Conservation (phyloP, 1,140 invertebrate species). For the Macrocentrus cingulum region DNA sequence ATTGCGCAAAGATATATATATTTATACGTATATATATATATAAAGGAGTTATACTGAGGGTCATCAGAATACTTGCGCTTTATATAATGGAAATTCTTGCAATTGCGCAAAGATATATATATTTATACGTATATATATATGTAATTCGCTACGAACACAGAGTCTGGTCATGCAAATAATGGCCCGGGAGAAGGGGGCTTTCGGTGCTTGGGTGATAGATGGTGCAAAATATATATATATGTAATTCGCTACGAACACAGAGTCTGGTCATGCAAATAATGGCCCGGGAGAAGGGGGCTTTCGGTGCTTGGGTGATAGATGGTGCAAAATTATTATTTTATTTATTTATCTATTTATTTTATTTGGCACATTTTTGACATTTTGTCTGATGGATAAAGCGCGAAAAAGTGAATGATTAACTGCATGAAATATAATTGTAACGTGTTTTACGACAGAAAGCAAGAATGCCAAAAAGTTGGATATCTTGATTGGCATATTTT, state of each 20-base stretch:
- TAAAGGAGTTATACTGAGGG: background rate
- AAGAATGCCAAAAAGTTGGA: too few relatives aligned
- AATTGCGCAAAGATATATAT: slow-evolving; percentile 50
- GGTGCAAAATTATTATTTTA: slow-evolving; percentile 9
- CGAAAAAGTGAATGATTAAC: background rate
- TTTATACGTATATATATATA: slow-evolving; percentile 6
- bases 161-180: slow-evolving; percentile 57
- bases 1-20: slow-evolving; percentile 48
- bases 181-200: slow-evolving; percentile 54
- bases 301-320: slow-evolving; percentile 54
- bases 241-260: slow-evolving; percentile 58
- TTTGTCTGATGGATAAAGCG: background rate
- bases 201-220: slow-evolving; percentile 54
- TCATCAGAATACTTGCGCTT: slow-evolving; percentile 25
- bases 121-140: slow-evolving; percentile 15
- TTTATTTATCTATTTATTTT: too few relatives aligned
- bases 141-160: slow-evolving; percentile 58
- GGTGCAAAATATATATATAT: slow-evolving; percentile 25
- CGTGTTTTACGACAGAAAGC: too few relatives aligned
- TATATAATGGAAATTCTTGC: slow-evolving; percentile 44
- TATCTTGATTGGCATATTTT: background rate
- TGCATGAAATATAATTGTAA: too few relatives aligned
- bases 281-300: slow-evolving; percentile 54
- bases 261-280: slow-evolving; percentile 57
- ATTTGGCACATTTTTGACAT: too few relatives aligned